Evolutionary conservation across 2,888 invertebrate genomes (phyloP).

Genomic region (Meiosimyza decipiens): DNA sequence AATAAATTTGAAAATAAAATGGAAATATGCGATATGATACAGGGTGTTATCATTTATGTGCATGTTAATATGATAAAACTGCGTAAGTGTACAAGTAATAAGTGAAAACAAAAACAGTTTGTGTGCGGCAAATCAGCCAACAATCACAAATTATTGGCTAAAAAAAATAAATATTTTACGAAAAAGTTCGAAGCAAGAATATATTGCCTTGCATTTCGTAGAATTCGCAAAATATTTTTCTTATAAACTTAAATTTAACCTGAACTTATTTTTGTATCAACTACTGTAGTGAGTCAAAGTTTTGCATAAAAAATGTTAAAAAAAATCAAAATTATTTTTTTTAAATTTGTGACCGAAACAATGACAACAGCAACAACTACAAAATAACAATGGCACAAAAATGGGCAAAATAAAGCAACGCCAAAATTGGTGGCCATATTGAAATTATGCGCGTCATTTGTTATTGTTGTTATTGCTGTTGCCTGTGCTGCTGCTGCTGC

Average conservation of each 20-base stretch:
- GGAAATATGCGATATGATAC: not conserved
- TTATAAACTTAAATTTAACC: too few relatives aligned
- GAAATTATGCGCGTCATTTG: constrained; percentile 28
- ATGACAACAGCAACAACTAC: not conserved
- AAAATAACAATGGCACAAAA: not conserved
- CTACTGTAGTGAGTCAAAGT: too few relatives aligned
- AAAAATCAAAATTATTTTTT: too few relatives aligned
- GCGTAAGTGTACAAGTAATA: constrained; percentile 22
- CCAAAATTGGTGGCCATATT: constrained; percentile 17
- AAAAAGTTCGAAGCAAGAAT: too few relatives aligned
- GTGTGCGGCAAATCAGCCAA: too few relatives aligned
- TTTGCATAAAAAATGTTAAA: too few relatives aligned
- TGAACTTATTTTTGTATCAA: too few relatives aligned
- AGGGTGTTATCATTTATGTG: not conserved
- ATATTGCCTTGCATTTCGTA: too few relatives aligned
- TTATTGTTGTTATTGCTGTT: constrained; percentile 22
- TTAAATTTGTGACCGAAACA: too few relatives aligned
- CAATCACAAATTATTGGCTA: too few relatives aligned
- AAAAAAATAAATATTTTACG: too few relatives aligned
- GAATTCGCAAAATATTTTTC: too few relatives aligned
- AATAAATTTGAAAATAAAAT: not conserved
- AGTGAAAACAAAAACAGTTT: not conserved
- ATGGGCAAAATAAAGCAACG: not conserved
- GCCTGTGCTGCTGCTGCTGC: not conserved
- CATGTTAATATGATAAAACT: constrained; percentile 16